Evolutionary conservation across 2,113 vertebrate species (phyloP), one percentile per base, ranked within the genome.

Genomic region (Ciconia boyciana): DNA sequence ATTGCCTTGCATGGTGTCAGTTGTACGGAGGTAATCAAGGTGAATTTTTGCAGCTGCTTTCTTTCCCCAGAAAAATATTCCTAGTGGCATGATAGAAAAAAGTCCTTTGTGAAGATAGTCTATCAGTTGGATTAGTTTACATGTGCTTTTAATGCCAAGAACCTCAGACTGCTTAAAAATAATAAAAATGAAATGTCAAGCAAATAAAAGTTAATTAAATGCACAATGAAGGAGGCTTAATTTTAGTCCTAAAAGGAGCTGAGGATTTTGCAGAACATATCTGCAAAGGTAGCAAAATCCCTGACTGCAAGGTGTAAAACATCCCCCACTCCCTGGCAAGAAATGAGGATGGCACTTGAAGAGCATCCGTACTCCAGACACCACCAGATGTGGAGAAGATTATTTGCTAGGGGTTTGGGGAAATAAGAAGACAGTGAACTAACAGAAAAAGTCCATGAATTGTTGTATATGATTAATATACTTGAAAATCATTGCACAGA

Each of bases 111-210:
- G 57, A 90, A 90, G 80, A 76, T 29, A 90, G 87, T 58, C 87
- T 90, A 77, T 94, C 91, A 80, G n/a, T 19, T 87, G 86, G 65
- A 71, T 95, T 91, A 87, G 83, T 83, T 95, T 96, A 90, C 89
- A 48, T 70, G 79, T 65, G 86, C 34, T 87, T 84, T 89, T 93
- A 84, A 89, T 92, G 83, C 68, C 79, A 94, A 62, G 66, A 90
- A 58, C 41, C 55, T 87, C 64, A 46, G 84, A 25, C 55, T 87
- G 68, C 91, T 94, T 95, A 84, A 96, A 87, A 83, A 89, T 83
- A 92, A 97, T 93, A 95, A 94, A 97, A 96, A 96, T 49, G 55
- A 98, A 96, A 97, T 97, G 96, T 90, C 87, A 94, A 88, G 93
- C 92, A 95, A 96, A 97, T 94, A 96, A 91, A 96, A 87, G 52